Evolutionary conservation across 2,797 vertebrate species (phyloP), one percentile per base, ranked within the genome.

Genomic region (Glossophaga mutica): DNA sequence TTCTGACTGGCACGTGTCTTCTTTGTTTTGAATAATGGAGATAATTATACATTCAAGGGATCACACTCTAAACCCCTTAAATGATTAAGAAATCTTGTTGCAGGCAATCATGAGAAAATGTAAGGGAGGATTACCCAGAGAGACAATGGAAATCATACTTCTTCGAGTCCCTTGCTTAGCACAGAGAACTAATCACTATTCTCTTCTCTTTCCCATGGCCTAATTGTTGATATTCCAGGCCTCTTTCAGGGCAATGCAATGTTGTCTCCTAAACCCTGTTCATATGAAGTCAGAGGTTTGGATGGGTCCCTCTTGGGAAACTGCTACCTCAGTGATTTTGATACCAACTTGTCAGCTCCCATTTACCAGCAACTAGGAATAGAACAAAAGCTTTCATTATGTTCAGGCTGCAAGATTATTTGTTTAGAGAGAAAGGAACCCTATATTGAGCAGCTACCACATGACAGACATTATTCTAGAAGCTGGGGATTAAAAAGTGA

Each of bases 21-120:
- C 97, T 98, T 98, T 98, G 98, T 98, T 98, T 98, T 98, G 42
- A 21, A 98, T 98, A 98, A 98, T 98, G 97, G 97, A 98, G 97
- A 98, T 98, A 98, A 99, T 99, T 99, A 98, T 98, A 99, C 98
- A 98, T 98, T 97, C 95, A 98, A 98, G 97, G 96, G 97, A 97
- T 96, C 97, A 98, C 70, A 94, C 95, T 97, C 57, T 97, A 98
- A 98, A 98, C 97, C 98, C 95, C 96, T 98, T 88, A 96, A 24
- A 1, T 84, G 96, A 94, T 98, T 98, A 98, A 95, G 94, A 98
- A 98, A 97, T 97, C 88, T 95, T 85, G 97, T 91, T 94, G 73
- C 70, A 96, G 62, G 97, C 93, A 87, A 96, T 95, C 97, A 93
- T 97, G 96, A 96, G 96, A 98, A 98, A 93, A 97, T 96, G 85